Base-by-base conservation (phyloP, 2,888 invertebrate species). In the Labia minor region DNA sequence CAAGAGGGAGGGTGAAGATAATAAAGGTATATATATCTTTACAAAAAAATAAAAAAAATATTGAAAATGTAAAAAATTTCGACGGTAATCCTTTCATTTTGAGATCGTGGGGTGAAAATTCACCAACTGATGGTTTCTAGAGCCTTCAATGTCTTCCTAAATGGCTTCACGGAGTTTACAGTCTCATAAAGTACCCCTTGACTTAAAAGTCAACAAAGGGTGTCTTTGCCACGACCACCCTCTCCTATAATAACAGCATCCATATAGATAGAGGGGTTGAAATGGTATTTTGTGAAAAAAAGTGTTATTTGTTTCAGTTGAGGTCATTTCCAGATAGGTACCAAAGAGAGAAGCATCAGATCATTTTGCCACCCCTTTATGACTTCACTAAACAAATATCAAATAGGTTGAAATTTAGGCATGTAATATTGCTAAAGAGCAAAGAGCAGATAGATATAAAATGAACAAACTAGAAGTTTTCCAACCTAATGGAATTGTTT, bases 181-280 rank as follows among this genome's bases (percentile, higher is more conserved):
- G 49, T 49, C 49, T 3, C 49, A 49, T 49, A 49, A 49, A 49
- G 49, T 49, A 11, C 14, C 8, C 49, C 33, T 11, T 33, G 49
- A 16, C 49, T 11, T 49, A 49, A 49, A 49, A 49, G 49, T 49
- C 49, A 49, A 49, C 49, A 49, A 16, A 16, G 49, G 49, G 49
- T 49, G n/a, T 10, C 49, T 49, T 16, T n/a, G 33, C n/a, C 14
- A 14, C 49, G 49, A 14, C 14, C 49, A 49, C 49, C 49, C 49
- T 49, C 49, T 49, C n/a, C 49, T n/a, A 49, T 49, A 49, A 49
- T 49, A 49, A 49, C 49, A 49, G 16, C 49, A 49, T 16, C 49
- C n/a, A 2, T 2, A 49, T 3, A 49, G 26, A 26, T 26, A 26
- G 49, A 16, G 49, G 49, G 14, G n/a, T n/a, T 49, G 49, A 49